These are phyloP conservation scores for Acanthoscelides obtectus DNA, from an alignment of 2,888 invertebrate genomes.

Conservation along the genomic window DNA sequence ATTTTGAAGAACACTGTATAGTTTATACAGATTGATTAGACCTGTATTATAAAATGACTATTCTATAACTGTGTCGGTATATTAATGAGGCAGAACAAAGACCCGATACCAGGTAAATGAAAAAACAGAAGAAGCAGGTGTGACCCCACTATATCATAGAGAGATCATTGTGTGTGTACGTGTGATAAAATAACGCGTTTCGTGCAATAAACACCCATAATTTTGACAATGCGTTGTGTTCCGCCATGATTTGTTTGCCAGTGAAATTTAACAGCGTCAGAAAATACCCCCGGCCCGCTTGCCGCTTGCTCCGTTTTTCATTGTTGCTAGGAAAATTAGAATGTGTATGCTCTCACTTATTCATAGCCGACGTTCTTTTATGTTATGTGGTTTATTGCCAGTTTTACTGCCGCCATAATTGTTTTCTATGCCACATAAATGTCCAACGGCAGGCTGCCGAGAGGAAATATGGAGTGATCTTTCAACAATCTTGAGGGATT, in stretches of 20 bases:
- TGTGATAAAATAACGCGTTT: constrained; percentile 22
- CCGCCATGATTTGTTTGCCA: constrained; percentile 19
- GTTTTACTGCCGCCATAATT: neutral
- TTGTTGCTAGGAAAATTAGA: constrained; percentile 36
- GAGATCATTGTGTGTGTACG: constrained; percentile 15
- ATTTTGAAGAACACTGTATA: too few species aligned
- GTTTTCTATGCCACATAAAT: neutral
- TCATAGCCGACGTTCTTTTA: constrained; percentile 1
- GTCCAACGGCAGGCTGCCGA: neutral
- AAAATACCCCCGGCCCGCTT: constrained; percentile 29
- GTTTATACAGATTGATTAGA: too few species aligned
- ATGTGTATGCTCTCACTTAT: constrained; percentile 33
- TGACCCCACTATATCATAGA: neutral
- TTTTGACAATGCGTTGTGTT: constrained; percentile 21
- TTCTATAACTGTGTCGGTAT: too few species aligned
- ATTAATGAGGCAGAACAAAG: too few species aligned
- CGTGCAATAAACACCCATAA: constrained; percentile 22
- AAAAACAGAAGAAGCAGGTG: too few species aligned
- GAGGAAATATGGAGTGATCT: neutral
- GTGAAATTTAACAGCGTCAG: constrained; percentile 31
- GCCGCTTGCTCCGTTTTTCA: constrained; percentile 28
- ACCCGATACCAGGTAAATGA: too few species aligned
- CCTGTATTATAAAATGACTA: too few species aligned
- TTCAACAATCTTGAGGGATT: neutral
- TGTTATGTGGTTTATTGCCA: neutral